Evolutionary conservation across 2,888 invertebrate genomes (phyloP).

Genomic region (Eupithecia subumbrata): DNA sequence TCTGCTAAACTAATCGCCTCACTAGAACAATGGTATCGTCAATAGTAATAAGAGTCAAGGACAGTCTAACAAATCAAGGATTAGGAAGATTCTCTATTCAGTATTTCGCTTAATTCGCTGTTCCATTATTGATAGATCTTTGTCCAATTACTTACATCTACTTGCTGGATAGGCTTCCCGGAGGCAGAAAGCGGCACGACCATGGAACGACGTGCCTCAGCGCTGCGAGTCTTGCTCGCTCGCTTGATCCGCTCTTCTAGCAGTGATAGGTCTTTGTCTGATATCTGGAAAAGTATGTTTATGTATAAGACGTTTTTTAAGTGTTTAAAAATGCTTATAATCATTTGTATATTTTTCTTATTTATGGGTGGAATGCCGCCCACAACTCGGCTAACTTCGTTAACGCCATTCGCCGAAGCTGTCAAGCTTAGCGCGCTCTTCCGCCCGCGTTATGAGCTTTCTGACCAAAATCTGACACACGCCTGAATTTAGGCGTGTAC

Average conservation of each 20-base stretch:
- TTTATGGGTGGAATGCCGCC: too few relatives aligned
- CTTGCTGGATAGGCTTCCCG: slow-evolving; percentile 66
- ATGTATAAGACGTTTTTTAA: not conserved
- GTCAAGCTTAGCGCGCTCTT: too few relatives aligned
- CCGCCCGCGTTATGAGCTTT: too few relatives aligned
- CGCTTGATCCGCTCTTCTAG: slow-evolving; percentile 98
- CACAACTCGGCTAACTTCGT: not conserved
- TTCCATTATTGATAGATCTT: slow-evolving; percentile 96
- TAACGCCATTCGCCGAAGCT: not conserved
- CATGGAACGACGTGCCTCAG: slow-evolving; percentile 77
- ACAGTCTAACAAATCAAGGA: not conserved
- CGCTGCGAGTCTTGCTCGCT: slow-evolving; percentile 87
- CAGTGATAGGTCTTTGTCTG: slow-evolving; percentile 96
- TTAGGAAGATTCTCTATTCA: not conserved
- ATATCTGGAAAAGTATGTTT: slow-evolving; percentile 83
- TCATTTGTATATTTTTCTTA: not conserved
- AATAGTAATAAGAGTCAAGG: too few relatives aligned
- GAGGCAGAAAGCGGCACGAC: slow-evolving; percentile 74
- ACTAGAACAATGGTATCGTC: too few relatives aligned
- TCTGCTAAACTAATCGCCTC: too few relatives aligned
- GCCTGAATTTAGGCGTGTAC: too few relatives aligned
- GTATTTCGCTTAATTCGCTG: slow-evolving; percentile 85
- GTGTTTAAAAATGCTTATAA: not conserved
- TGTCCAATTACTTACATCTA: slow-evolving; percentile 87
- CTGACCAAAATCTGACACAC: too few relatives aligned